These are phyloP conservation scores for Merluccius polli DNA, from an alignment of 2,797 vertebrate species.

Conservation along the genomic window DNA sequence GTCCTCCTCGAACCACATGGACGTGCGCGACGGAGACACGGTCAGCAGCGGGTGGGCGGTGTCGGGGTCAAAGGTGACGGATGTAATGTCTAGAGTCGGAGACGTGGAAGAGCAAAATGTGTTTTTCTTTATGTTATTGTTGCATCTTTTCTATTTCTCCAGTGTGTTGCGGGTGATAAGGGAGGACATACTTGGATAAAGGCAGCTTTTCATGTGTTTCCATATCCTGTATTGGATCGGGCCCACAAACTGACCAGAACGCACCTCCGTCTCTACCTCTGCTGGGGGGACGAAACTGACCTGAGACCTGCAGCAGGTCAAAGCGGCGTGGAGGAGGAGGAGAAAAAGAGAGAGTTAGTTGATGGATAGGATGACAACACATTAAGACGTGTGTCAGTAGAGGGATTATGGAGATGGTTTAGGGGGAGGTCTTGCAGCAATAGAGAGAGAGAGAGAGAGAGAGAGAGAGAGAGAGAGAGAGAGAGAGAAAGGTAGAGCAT, in stretches of 20 bases:
- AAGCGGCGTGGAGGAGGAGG: constrained; percentile 1
- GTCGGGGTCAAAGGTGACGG: constrained; percentile 69
- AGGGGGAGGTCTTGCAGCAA: neutral
- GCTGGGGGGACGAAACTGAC: constrained; percentile 65
- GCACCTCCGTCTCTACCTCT: constrained; percentile 63
- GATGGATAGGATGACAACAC: constrained; percentile 6
- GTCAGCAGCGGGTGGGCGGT: constrained; percentile 71
- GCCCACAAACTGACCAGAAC: constrained; percentile 69
- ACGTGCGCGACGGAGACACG: constrained; percentile 55
- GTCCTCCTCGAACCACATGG: constrained; percentile 63
- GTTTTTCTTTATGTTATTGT: neutral
- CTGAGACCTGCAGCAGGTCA: constrained; percentile 60
- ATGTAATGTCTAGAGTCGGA: constrained; percentile 61
- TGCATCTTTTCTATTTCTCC: neutral
- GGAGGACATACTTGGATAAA: constrained; percentile 70
- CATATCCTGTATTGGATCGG: constrained; percentile 77
- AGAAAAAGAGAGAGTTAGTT: constrained; percentile 15
- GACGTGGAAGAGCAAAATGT: constrained; percentile 6
- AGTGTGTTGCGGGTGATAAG: neutral
- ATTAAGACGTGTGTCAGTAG: constrained; percentile 4
- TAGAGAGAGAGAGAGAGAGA: neutral
- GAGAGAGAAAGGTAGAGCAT: neutral
- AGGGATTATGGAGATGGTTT: constrained; percentile 9
- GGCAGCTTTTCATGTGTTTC: constrained; percentile 75
- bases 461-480: neutral